phyloP scores from a whole-genome alignment of 1,140 invertebrate species.

The Cataglyphis hispanica region DNA sequence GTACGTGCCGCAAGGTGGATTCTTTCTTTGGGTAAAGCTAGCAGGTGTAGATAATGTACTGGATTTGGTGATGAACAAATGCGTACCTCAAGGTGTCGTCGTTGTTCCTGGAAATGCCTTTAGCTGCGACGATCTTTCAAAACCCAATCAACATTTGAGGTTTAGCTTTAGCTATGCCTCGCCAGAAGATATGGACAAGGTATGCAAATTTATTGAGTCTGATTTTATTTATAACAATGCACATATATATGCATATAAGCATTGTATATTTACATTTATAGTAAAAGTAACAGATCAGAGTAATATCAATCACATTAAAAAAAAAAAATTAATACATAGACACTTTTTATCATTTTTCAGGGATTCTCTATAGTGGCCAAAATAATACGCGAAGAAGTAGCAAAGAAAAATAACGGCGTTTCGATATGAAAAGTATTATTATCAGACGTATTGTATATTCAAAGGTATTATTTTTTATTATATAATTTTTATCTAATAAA shows the following conservation, averaged over 20 bases:
- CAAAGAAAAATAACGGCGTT: background rate
- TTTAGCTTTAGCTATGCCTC: slow-evolving; percentile 86
- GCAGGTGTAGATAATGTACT: slow-evolving; percentile 84
- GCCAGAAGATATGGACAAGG: slow-evolving; percentile 86
- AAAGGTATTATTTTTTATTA: background rate
- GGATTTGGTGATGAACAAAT: slow-evolving; percentile 86
- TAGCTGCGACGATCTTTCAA: slow-evolving; percentile 79
- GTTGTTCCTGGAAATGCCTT: slow-evolving; percentile 87
- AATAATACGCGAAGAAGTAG: slow-evolving; percentile 61
- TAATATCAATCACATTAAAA: background rate
- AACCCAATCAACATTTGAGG: slow-evolving; percentile 86
- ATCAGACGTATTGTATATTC: background rate
- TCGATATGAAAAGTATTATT: background rate
- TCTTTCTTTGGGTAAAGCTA: slow-evolving; percentile 89
- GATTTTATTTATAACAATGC: background rate
- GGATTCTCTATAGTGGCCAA: slow-evolving; percentile 30
- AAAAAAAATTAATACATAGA: background rate
- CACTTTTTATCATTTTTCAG: slow-evolving; percentile 43
- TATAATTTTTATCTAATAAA: background rate
- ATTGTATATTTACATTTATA: background rate
- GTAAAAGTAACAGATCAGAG: background rate
- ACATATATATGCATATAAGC: background rate
- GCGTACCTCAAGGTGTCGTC: slow-evolving; percentile 84
- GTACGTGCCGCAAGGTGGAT: slow-evolving; percentile 87
- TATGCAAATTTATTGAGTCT: slow-evolving; percentile 66